A percentile compares a stretch with the other conserved stretches of the same genome.
Evolutionary conservation across 2,797 vertebrate genomes (phyloP).

Genomic region (Lutjanus argentimaculatus): DNA sequence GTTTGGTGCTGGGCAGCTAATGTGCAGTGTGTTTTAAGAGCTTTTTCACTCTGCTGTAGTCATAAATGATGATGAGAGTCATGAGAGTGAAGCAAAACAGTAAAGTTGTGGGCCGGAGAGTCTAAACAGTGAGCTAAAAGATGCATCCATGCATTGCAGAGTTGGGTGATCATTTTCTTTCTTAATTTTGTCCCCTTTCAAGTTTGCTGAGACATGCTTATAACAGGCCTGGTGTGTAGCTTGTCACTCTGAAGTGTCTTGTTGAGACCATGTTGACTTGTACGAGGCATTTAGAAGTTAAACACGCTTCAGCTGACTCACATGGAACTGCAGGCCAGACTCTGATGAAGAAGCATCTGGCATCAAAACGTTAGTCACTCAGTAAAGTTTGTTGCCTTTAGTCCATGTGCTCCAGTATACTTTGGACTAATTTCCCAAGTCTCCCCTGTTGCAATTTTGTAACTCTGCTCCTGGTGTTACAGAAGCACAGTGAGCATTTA

Average conservation of each 20-base stretch:
- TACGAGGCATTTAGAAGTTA: neutral
- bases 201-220: neutral
- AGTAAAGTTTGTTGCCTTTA: too few species aligned
- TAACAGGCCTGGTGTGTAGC: neutral
- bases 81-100: neutral
- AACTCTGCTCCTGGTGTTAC: neutral
- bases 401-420: too few species aligned
- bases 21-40: neutral
- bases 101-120: neutral
- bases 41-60: neutral
- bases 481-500: neutral
- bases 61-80: neutral
- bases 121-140: constrained; percentile 1
- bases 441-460: too few species aligned
- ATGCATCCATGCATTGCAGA: neutral
- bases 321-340: too few species aligned
- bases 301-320: too few species aligned
- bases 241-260: neutral
- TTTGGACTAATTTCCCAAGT: too few species aligned
- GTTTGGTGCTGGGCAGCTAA: neutral
- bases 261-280: neutral
- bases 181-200: neutral
- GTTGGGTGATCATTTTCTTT: too few species aligned
- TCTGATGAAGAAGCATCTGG: too few species aligned
- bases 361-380: too few species aligned